Evolutionary conservation across 2,113 vertebrate species (phyloP).

Genomic region (Apaloderma vittatum): DNA sequence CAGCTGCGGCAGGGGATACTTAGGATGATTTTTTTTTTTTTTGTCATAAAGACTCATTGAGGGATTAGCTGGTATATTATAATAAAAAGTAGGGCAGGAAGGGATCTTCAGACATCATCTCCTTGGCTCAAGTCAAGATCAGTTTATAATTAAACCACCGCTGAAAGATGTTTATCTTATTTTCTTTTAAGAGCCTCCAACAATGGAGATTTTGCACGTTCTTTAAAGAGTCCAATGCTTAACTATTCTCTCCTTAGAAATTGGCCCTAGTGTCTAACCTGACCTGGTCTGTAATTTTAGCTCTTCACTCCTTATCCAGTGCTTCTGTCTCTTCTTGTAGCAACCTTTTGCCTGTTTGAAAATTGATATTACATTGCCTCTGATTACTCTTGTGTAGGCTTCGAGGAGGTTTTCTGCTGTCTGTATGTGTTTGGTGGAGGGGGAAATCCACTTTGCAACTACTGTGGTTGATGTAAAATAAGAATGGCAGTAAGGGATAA

Average conservation of each 20-base stretch:
- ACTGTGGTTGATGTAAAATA: neutral
- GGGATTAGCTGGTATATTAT: neutral
- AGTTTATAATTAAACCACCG: conserved; percentile 43
- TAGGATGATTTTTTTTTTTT: neutral
- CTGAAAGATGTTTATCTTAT: conserved; percentile 42
- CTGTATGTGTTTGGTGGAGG: neutral
- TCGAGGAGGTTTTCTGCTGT: neutral
- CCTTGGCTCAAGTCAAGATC: conserved; percentile 8
- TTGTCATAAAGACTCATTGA: neutral
- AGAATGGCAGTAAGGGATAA: conserved; percentile 3
- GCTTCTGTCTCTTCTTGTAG: neutral
- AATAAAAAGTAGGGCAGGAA: conserved; percentile 23
- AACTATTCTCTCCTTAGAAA: neutral
- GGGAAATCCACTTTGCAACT: neutral
- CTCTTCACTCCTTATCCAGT: neutral
- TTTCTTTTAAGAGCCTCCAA: conserved; percentile 8
- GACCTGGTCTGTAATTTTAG: conserved; percentile 5
- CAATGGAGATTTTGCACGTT: neutral
- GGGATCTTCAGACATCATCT: conserved; percentile 6
- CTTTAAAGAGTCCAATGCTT: neutral
- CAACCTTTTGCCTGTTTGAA: neutral
- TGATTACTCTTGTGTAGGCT: neutral
- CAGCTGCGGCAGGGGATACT: neutral
- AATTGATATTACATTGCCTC: neutral
- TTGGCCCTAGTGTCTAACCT: neutral